phyloP scores from a whole-genome alignment of 2,888 invertebrate species.

The Acleris literana region DNA sequence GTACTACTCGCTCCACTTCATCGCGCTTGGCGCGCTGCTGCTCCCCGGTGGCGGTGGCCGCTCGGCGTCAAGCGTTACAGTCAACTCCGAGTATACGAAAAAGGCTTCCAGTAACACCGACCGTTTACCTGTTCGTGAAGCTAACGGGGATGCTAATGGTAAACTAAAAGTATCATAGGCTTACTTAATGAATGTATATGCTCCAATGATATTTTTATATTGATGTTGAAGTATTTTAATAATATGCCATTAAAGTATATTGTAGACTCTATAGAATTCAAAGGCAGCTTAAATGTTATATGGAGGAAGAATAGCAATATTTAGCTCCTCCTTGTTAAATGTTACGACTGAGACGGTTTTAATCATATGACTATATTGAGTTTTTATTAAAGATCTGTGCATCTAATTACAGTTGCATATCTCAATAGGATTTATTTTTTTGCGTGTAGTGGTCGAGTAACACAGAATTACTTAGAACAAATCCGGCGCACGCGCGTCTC shows the following conservation, averaged over 20 bases:
- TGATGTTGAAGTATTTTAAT: conserved; percentile 17
- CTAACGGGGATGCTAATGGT: conserved; percentile 58
- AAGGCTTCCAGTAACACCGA: conserved; percentile 50
- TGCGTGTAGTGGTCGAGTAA: too few relatives aligned
- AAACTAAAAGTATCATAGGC: conserved; percentile 62
- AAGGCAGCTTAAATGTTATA: not conserved
- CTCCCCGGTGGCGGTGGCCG: conserved; percentile 55
- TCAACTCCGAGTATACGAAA: conserved; percentile 48
- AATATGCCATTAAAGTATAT: conserved; percentile 9
- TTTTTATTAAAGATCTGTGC: too few relatives aligned
- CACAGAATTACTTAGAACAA: too few relatives aligned
- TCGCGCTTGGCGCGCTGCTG: conserved; percentile 74
- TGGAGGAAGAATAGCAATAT: too few relatives aligned
- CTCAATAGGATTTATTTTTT: too few relatives aligned
- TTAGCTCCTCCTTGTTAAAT: too few relatives aligned
- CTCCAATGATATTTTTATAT: conserved; percentile 22
- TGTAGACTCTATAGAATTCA: not conserved
- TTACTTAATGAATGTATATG: conserved; percentile 1
- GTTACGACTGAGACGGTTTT: too few relatives aligned
- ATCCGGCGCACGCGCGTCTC: too few relatives aligned
- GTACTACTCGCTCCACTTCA: conserved; percentile 79
- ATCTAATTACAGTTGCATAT: too few relatives aligned
- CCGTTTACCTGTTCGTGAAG: conserved; percentile 39
- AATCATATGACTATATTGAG: too few relatives aligned
- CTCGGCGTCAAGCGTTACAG: conserved; percentile 36